Evolutionary conservation across 2,797 vertebrate genomes (phyloP).

Genomic region (Anableps anableps): DNA sequence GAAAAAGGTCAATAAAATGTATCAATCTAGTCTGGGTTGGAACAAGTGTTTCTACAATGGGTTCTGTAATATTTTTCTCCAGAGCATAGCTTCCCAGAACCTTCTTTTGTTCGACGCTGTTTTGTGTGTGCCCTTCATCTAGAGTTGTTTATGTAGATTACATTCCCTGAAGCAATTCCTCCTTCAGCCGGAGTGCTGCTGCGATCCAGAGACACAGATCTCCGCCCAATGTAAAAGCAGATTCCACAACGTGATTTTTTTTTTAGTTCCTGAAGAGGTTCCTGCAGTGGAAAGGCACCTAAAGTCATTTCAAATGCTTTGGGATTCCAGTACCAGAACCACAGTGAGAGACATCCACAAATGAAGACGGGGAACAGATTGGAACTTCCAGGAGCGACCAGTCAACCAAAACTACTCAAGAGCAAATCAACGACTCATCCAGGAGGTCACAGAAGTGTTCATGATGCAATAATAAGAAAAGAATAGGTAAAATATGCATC

Average conservation of each 20-base stretch:
- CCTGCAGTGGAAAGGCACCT: not conserved
- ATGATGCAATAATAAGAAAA: not conserved
- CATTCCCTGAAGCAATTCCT: not conserved
- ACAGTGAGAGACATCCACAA: not conserved
- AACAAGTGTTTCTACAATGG: not conserved
- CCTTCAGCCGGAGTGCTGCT: not conserved
- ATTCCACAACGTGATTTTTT: not conserved
- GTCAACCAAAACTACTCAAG: not conserved
- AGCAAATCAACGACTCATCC: not conserved
- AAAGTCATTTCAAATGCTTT: not conserved
- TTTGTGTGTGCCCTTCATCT: not conserved
- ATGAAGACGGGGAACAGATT: not conserved
- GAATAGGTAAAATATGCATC: not conserved
- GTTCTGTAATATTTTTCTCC: no score
- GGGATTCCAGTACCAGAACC: not conserved
- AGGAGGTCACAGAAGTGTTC: not conserved
- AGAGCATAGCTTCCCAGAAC: not conserved
- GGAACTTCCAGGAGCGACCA: not conserved
- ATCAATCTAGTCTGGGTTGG: not conserved
- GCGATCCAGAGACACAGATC: not conserved
- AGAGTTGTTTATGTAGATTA: not conserved
- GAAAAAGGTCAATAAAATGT: not conserved
- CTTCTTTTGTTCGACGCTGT: not conserved
- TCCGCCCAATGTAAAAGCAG: not conserved
- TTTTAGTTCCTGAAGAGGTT: not conserved